Evolutionary conservation across 2,888 invertebrate genomes (phyloP).

Genomic region (Xanthorhoe spadicearia): DNA sequence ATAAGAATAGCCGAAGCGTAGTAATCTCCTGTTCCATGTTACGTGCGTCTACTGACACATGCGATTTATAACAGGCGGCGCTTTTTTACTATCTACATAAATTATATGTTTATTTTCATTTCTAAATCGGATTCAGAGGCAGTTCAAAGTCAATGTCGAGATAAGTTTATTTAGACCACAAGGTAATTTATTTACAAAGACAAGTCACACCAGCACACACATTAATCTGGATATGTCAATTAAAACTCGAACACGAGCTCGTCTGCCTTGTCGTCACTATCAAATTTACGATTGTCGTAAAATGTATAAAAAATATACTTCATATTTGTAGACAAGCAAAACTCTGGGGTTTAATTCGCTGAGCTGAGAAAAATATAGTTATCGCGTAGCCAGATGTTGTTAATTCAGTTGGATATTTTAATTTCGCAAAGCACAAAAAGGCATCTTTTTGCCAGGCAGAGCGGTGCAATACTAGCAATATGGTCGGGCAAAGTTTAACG

Average conservation of each 20-base stretch:
- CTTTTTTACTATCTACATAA: slow-evolving; percentile 10
- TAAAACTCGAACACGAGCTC: slow-evolving; percentile 37
- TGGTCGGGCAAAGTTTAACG: neutral
- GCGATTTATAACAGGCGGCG: slow-evolving; percentile 11
- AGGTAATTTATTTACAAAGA: slow-evolving; percentile 33
- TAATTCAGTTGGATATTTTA: slow-evolving; percentile 3
- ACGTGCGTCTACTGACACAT: slow-evolving; percentile 1
- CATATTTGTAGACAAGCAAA: slow-evolving; percentile 15
- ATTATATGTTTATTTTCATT: slow-evolving; percentile 27
- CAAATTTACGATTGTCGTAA: slow-evolving; percentile 38
- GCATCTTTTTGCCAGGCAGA: slow-evolving; percentile 2
- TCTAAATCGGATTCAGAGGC: slow-evolving; percentile 24
- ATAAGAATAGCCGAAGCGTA: slow-evolving; percentile 1
- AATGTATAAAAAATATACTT: slow-evolving; percentile 20
- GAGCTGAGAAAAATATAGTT: slow-evolving; percentile 15
- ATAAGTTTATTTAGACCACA: slow-evolving; percentile 24
- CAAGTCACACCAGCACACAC: slow-evolving; percentile 27
- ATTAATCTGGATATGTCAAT: slow-evolving; percentile 36
- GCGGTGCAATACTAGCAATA: slow-evolving; percentile 6
- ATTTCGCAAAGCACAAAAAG: slow-evolving; percentile 22
- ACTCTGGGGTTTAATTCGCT: slow-evolving; percentile 17
- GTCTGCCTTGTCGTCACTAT: slow-evolving; percentile 42
- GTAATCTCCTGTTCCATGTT: slow-evolving; percentile 1
- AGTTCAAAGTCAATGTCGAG: slow-evolving; percentile 39
- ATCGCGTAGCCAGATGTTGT: slow-evolving; percentile 13